Evolutionary conservation across 2,113 vertebrate species (phyloP).

Genomic region (Sceloporus tristichus): DNA sequence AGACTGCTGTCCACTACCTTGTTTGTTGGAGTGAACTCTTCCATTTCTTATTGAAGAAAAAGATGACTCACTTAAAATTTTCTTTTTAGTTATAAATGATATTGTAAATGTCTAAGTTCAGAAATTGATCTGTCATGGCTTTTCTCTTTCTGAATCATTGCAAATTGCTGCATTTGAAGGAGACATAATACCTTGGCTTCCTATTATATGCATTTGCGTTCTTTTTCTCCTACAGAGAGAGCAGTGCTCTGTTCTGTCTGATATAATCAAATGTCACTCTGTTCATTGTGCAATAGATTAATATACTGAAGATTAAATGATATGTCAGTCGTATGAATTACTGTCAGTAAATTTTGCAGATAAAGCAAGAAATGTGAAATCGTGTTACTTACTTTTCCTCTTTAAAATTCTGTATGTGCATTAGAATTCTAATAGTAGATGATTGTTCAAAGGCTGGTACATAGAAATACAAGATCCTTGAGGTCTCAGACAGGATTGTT

Average conservation of each 20-base stretch:
- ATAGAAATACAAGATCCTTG: slow-evolving; percentile 13
- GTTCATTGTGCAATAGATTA: not conserved
- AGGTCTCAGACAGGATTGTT: slow-evolving; percentile 1
- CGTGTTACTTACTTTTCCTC: slow-evolving; percentile 12
- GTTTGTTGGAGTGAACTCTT: not conserved
- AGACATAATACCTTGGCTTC: slow-evolving; percentile 24
- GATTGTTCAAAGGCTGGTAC: not conserved
- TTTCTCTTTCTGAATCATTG: not conserved
- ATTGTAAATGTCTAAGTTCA: slow-evolving; percentile 28
- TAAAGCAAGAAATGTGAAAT: not conserved
- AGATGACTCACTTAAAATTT: not conserved
- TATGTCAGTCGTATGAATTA: not conserved
- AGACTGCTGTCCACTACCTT: not conserved
- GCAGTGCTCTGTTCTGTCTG: slow-evolving; percentile 1
- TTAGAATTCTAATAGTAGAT: slow-evolving; percentile 20
- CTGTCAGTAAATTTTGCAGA: slow-evolving; percentile 1
- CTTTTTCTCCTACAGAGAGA: slow-evolving; percentile 3
- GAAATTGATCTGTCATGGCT: not conserved
- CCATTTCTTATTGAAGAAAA: not conserved
- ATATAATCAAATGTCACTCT: not conserved
- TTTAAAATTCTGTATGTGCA: slow-evolving; percentile 3
- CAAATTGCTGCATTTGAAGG: slow-evolving; percentile 6
- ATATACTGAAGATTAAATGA: slow-evolving; percentile 1
- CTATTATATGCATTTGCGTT: not conserved
- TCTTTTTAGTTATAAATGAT: not conserved